Conservation (phyloP, 53 echinoderm and acorn worm genomes). For the Paracentrotus lividus region DNA sequence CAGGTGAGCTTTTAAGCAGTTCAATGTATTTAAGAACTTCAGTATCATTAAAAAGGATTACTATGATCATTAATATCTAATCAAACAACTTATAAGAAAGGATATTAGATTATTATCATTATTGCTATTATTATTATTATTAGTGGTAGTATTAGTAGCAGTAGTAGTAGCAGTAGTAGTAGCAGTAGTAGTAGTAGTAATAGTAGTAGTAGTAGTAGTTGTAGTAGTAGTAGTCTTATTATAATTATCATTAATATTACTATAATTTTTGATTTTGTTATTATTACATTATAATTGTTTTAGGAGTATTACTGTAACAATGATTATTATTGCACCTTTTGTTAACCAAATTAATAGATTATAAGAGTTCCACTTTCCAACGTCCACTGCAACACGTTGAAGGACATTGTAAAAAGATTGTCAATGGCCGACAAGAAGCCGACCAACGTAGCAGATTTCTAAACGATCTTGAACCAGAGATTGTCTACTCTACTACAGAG, state of each 20-base stretch:
- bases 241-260: no score
- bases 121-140: neutral
- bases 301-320: no score
- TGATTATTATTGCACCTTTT: neutral
- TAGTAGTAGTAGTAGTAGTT: slow-evolving; percentile 4
- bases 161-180: neutral
- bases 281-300: no score
- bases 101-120: no score
- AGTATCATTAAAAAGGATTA: no score
- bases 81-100: no score
- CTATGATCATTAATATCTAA: no score
- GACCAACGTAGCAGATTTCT: neutral
- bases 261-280: no score
- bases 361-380: neutral
- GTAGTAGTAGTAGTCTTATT: neutral
- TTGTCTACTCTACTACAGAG: neutral
- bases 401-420: neutral
- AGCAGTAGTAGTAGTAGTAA: slow-evolving; percentile 1
- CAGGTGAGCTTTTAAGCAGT: neutral
- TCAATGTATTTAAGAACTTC: no score
- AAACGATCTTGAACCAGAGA: neutral
- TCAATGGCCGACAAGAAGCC: neutral
- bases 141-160: neutral
- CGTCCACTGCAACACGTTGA: neutral
- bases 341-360: neutral